phyloP scores from a whole-genome alignment of 64 coral and sea anemone species.

The Actinia equina region DNA sequence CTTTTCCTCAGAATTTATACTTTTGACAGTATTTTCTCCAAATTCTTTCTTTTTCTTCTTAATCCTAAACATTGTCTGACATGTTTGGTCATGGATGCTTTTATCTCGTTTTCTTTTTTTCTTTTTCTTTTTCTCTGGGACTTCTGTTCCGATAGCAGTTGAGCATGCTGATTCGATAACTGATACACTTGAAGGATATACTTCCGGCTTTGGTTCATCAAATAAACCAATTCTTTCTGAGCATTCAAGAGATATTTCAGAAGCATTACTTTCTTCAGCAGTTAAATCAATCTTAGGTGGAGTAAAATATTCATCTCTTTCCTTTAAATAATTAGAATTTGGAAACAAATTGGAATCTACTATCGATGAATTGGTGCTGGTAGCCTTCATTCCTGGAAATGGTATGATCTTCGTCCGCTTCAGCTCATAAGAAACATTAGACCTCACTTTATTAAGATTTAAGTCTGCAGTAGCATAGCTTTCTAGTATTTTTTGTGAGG shows the following conservation, averaged over 20 bases:
- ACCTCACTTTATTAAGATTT: neutral
- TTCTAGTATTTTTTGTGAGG: slow-evolving; percentile 37
- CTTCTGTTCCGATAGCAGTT: neutral
- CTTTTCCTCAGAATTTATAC: neutral
- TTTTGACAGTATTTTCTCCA: neutral
- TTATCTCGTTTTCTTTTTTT: slow-evolving; percentile 61
- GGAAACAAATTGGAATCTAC: neutral
- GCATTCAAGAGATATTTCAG: slow-evolving; percentile 61
- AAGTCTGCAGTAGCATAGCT: neutral
- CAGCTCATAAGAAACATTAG: neutral
- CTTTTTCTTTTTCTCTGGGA: slow-evolving; percentile 36
- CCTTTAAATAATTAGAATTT: neutral
- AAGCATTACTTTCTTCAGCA: neutral
- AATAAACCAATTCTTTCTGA: slow-evolving; percentile 35
- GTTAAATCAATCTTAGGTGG: neutral
- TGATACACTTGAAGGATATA: neutral
- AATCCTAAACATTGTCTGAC: slow-evolving; percentile 84
- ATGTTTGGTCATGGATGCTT: slow-evolving; percentile 51
- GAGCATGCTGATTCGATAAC: neutral
- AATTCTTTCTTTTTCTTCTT: slow-evolving; percentile 62
- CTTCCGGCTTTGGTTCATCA: neutral
- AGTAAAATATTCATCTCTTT: neutral
- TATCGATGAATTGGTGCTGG: neutral
- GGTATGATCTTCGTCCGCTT: neutral
- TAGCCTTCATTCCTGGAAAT: neutral